Conservation (phyloP, 2,113 vertebrate genomes). For the Rhynchomys soricoides region DNA sequence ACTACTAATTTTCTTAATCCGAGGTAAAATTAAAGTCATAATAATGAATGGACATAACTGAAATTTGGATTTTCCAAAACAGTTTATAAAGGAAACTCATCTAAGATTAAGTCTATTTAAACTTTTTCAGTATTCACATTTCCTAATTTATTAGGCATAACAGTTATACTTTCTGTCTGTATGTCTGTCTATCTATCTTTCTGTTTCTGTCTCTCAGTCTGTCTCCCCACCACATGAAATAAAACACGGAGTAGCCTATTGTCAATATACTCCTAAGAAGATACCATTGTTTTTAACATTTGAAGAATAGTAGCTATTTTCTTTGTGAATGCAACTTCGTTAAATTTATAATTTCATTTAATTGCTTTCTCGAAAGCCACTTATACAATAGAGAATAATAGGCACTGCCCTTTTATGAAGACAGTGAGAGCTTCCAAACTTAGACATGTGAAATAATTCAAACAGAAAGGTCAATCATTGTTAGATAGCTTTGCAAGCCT, state of each 20-base stretch:
- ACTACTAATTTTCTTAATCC: background rate
- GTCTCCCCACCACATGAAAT: background rate
- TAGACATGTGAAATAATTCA: background rate
- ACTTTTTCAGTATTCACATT: background rate
- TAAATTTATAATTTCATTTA: background rate
- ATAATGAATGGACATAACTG: background rate
- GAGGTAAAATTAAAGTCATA: background rate
- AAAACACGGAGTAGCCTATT: background rate
- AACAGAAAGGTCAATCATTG: background rate
- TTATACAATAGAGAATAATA: background rate
- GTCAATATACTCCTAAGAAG: background rate
- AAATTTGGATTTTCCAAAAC: slow-evolving; percentile 22
- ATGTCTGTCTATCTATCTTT: background rate
- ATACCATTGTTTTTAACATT: background rate
- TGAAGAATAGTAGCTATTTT: background rate
- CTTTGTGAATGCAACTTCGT: slow-evolving; percentile 31
- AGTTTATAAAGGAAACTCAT: slow-evolving; percentile 34
- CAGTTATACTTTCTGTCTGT: background rate
- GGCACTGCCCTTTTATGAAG: background rate
- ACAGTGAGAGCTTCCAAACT: background rate
- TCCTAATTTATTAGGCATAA: background rate
- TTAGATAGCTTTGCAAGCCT: background rate
- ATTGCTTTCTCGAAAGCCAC: background rate
- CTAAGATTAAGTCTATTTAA: background rate
- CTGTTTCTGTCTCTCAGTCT: background rate